A percentile compares a stretch with the other conserved stretches of the same genome.
Evolutionary conservation across 2,113 vertebrate genomes (phyloP).

Genomic region (Bungarus multicinctus): DNA sequence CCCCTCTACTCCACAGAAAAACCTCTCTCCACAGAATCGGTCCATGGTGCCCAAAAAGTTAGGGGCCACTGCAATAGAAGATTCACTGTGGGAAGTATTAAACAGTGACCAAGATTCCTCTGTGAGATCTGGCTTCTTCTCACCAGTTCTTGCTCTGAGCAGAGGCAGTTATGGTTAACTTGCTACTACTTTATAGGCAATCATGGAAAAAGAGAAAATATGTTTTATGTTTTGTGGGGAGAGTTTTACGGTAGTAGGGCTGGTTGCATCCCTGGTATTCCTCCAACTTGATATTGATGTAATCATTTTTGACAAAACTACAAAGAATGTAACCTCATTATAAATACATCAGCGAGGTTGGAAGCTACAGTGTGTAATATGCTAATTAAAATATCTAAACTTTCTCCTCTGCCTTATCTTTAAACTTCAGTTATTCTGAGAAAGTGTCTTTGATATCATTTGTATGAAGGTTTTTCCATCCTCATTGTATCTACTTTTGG

Average conservation of each 20-base stretch:
- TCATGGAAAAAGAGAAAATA: background rate
- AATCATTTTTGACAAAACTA: background rate
- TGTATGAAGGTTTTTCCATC: background rate
- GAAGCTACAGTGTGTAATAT: background rate
- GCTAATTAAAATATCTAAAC: background rate
- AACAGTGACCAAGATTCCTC: background rate
- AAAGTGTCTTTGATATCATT: background rate
- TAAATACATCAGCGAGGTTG: background rate
- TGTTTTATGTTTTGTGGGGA: background rate
- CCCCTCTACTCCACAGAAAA: too few species aligned
- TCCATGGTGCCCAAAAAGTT: too few species aligned
- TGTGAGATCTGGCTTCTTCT: background rate
- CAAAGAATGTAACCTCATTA: background rate
- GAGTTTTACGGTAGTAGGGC: background rate
- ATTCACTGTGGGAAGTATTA: background rate
- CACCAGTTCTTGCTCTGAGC: background rate
- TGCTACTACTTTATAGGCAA: background rate
- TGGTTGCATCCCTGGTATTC: background rate
- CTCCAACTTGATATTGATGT: background rate
- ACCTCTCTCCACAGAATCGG: too few species aligned
- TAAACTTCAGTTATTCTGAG: background rate
- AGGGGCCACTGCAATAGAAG: background rate
- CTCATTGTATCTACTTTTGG: background rate
- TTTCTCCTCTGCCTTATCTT: background rate
- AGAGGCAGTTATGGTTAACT: background rate